These are phyloP conservation scores for Drosophila acutilabella DNA, from an alignment of 2,888 invertebrate genomes.

Conservation along the genomic window DNA sequence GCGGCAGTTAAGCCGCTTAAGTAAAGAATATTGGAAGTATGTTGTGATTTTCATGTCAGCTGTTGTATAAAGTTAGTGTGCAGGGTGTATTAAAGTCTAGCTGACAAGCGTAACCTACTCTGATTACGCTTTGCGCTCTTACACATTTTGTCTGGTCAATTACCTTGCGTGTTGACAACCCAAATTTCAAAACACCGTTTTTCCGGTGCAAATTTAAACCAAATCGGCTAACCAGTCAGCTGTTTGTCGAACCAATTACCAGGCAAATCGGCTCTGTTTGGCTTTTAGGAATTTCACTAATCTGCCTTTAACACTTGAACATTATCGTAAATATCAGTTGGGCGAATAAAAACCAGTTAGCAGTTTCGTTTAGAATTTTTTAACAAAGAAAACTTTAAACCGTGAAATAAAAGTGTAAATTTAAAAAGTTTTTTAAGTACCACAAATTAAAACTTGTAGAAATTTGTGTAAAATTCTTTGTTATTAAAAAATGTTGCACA, in stretches of 20 bases:
- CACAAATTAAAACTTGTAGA: too few species aligned
- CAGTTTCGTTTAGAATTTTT: neutral
- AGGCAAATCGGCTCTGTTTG: neutral
- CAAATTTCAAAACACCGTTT: slow-evolving; percentile 13
- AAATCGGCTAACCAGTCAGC: slow-evolving; percentile 22
- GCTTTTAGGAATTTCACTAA: slow-evolving; percentile 11
- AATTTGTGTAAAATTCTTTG: too few species aligned
- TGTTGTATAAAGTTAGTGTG: neutral
- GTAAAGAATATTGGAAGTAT: neutral
- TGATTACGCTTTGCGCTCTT: slow-evolving; percentile 24
- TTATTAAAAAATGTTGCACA: too few species aligned
- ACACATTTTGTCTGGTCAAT: slow-evolving; percentile 32
- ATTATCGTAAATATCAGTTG: slow-evolving; percentile 15
- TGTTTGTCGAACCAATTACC: slow-evolving; percentile 25
- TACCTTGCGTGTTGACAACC: slow-evolving; percentile 38
- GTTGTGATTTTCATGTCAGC: neutral
- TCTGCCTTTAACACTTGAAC: slow-evolving; percentile 14
- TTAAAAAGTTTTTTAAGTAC: neutral
- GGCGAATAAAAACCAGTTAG: slow-evolving; percentile 5
- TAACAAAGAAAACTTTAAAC: slow-evolving; percentile 10
- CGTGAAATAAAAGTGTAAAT: neutral
- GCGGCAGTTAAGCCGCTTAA: neutral
- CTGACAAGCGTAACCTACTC: neutral
- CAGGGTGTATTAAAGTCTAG: slow-evolving; percentile 5
- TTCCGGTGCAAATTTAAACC: slow-evolving; percentile 15